Percentiles rank a stretch among this genome's conserved stretches.
Evolutionary conservation across 2,113 vertebrate species (phyloP).

Genomic region (Mesitornis unicolor): DNA sequence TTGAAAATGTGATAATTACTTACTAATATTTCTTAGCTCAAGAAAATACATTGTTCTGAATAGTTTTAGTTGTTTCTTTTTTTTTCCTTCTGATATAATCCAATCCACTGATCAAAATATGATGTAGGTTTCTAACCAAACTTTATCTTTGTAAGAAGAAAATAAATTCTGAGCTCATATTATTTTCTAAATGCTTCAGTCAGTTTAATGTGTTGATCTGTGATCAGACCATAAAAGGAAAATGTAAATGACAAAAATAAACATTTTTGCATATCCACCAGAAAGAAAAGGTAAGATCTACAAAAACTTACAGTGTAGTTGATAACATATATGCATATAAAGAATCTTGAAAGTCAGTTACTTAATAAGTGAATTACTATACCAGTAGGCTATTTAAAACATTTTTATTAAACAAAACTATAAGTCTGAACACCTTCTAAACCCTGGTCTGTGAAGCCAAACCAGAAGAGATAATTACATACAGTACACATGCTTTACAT

Average conservation of each 20-base stretch:
- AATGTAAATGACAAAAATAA: background rate
- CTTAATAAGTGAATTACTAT: background rate
- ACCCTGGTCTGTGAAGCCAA: background rate
- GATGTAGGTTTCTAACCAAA: background rate
- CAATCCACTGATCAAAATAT: background rate
- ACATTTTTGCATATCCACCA: background rate
- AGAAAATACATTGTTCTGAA: background rate
- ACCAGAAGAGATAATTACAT: background rate
- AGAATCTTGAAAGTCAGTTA: background rate
- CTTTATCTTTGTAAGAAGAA: background rate
- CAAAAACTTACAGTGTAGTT: background rate
- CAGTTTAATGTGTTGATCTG: background rate
- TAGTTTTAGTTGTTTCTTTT: fast-evolving
- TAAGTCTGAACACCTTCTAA: background rate
- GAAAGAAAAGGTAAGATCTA: background rate
- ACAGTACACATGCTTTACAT: background rate
- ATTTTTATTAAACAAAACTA: background rate
- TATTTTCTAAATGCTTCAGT: background rate
- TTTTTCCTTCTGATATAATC: background rate
- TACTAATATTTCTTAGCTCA: background rate
- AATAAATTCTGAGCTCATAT: background rate
- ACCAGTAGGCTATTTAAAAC: background rate
- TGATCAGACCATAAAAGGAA: background rate
- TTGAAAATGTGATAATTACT: background rate
- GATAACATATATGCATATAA: background rate